A percentile compares a stretch with the other conserved stretches of the same genome.
Conservation (phyloP, 2,797 vertebrate genomes). For the Sebastes jordani region DNA sequence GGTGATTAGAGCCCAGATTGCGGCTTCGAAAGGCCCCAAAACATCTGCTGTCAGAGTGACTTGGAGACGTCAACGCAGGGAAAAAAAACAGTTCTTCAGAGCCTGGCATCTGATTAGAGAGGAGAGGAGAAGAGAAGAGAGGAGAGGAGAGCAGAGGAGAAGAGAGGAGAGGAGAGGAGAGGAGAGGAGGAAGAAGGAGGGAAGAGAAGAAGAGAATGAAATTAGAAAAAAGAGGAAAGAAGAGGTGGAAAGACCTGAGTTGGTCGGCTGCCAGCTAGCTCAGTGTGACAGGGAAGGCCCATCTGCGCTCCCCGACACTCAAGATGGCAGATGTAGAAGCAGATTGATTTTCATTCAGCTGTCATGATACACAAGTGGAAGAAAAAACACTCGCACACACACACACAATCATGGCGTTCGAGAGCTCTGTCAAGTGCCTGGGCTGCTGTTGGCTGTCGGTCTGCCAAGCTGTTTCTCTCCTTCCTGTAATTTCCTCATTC, state of each 20-base stretch:
- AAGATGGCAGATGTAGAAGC: constrained; percentile 85
- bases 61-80: constrained; percentile 67
- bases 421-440: constrained; percentile 75
- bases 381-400: constrained; percentile 26
- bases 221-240: constrained; percentile 46
- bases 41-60: constrained; percentile 84
- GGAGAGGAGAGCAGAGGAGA: neutral
- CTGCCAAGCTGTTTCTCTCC: constrained; percentile 75
- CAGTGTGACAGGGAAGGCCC: constrained; percentile 77
- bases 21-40: constrained; percentile 75
- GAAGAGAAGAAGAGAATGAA: constrained; percentile 36
- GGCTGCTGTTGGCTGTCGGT: constrained; percentile 72
- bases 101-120: constrained; percentile 75
- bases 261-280: constrained; percentile 79
- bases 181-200: constrained; percentile 9
- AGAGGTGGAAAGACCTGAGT: constrained; percentile 63
- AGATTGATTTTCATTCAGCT: constrained; percentile 86
- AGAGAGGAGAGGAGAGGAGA: neutral
- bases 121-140: neutral
- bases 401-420: constrained; percentile 68
- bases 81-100: constrained; percentile 72
- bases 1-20: constrained; percentile 85
- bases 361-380: constrained; percentile 75
- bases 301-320: constrained; percentile 83
- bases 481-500: constrained; percentile 82